Evolutionary conservation across 1,140 invertebrate genomes (phyloP), one percentile per base, ranked within the genome.

Genomic region (Homarus americanus): DNA sequence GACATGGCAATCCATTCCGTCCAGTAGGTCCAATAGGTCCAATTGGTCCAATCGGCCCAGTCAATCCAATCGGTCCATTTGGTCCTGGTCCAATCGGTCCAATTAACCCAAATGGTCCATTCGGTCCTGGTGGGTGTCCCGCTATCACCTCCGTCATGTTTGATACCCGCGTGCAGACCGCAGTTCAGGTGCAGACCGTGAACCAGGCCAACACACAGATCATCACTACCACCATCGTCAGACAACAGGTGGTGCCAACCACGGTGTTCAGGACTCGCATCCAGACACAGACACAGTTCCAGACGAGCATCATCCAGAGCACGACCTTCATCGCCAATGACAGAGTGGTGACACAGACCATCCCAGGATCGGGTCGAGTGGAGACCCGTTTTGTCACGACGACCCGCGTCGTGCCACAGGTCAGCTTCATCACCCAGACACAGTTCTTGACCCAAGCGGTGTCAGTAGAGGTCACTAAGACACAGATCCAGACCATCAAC

Each of bases 171-270:
- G 34, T 90, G 2, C 66, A 83, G 36, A 90, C 87, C 1, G 58
- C 79, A 0, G 24, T 76, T 32, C 17, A 76, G 32, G 63, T 83
- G 32, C 80, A 75, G 15, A 83, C 80, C 10, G 28, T 83, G 4
- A 80, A 83, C 34, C 80, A 83, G 34, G 69, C 28, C 69, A 90
- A 58, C 80, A 90, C 80, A 20, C 80, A 76, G 80, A 24, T 76
- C 24, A 40, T 90, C 53, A 90, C 87, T 7, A 90, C 87, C 17
- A 90, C 87, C n/a, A 28, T 90, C n/a, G 44, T 76, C 28, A 73
- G 41, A 0, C 80, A 78, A 49, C 40, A 76, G 38, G n/a, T 83
- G 12, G 44, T 82, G 12, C 75, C 87, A n/a, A 90, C 87, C 36
- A 90, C 87, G 1, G 17, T 83, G 24, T 69, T 83, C 20, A 28